Conservation (phyloP, 2,113 vertebrate species). For the Ranitomeya imitator region DNA sequence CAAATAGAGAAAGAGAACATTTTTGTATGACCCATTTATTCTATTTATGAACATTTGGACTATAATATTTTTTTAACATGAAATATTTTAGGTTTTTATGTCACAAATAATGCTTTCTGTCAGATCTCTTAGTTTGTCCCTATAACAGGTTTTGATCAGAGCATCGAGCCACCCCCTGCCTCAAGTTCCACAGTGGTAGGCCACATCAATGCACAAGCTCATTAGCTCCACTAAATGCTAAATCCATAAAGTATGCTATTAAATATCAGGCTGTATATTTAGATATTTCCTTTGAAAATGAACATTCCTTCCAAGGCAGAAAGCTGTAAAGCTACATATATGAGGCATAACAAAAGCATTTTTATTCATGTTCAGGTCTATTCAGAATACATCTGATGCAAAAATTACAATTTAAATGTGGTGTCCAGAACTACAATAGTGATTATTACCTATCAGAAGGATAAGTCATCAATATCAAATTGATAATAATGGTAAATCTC, state of each 20-base stretch:
- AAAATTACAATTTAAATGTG: background rate
- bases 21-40: background rate
- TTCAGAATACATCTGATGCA: background rate
- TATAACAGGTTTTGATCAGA: background rate
- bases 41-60: too few species aligned
- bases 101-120: background rate
- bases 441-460: too few species aligned
- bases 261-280: constrained; percentile 29
- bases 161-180: background rate
- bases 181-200: background rate
- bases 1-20: background rate
- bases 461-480: too few species aligned
- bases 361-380: background rate
- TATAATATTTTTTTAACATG: background rate
- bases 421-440: too few species aligned
- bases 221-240: constrained; percentile 27
- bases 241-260: constrained; percentile 11
- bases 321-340: background rate
- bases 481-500: too few species aligned
- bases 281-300: background rate
- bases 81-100: background rate
- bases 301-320: background rate
- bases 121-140: background rate
- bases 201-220: constrained; percentile 15
- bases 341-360: background rate